Conservation (phyloP, 2,888 invertebrate genomes). For the Drosophila mercatorum region DNA sequence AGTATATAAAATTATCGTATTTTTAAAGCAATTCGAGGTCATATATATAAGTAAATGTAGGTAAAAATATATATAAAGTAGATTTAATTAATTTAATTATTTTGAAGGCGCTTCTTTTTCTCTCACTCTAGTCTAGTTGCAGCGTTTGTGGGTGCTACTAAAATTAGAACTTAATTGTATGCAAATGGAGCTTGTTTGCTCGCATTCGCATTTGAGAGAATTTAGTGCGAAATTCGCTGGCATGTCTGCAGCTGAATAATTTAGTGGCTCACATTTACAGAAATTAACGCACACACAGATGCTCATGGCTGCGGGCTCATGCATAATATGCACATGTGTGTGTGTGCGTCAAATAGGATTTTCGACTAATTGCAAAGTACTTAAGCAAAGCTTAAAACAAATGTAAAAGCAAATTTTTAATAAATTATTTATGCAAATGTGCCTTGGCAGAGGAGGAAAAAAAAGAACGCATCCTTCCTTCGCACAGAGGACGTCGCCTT, state of each 20-base stretch:
- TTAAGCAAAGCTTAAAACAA: conserved; percentile 82
- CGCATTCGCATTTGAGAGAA: conserved; percentile 20
- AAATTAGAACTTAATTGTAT: conserved; percentile 74
- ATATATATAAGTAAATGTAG: no score
- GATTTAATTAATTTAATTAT: no score
- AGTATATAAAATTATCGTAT: no score
- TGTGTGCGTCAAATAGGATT: conserved; percentile 72
- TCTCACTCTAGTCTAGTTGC: no score
- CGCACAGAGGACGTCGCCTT: neutral
- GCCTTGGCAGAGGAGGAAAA: conserved; percentile 12
- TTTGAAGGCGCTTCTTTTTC: neutral
- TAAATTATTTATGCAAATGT: conserved; percentile 81
- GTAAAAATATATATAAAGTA: no score
- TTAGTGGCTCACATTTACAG: conserved; percentile 76
- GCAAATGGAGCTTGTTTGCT: conserved; percentile 60
- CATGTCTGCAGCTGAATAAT: conserved; percentile 77
- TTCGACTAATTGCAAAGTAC: conserved; percentile 84
- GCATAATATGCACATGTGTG: conserved; percentile 38
- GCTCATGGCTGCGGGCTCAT: conserved; percentile 14
- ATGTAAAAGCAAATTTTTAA: conserved; percentile 79
- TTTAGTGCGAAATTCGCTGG: conserved; percentile 56
- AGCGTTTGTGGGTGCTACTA: conserved; percentile 31
- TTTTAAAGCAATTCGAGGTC: no score
- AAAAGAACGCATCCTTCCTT: neutral
- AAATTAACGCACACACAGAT: conserved; percentile 65